phyloP scores from a whole-genome alignment of 2,888 invertebrate species.

The Ganaspis brasiliensis region DNA sequence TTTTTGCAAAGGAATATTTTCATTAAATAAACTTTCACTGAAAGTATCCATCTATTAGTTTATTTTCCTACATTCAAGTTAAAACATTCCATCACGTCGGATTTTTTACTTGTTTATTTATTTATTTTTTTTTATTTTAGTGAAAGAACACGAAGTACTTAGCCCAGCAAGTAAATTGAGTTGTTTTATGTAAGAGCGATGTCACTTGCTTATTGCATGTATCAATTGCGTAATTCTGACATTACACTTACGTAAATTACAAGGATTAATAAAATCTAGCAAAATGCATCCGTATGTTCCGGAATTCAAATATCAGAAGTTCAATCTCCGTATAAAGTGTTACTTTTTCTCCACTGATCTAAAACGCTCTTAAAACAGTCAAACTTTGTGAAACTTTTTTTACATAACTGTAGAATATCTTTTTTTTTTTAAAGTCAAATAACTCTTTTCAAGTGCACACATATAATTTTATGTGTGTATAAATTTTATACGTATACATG shows the following conservation, averaged over 20 bases:
- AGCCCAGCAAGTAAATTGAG: conserved; percentile 23
- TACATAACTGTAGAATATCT: not conserved
- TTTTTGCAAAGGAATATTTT: conserved; percentile 2
- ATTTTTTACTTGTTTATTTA: not conserved
- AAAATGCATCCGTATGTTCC: not conserved
- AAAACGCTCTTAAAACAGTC: too few species aligned
- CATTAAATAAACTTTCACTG: conserved; percentile 37
- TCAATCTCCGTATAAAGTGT: not conserved
- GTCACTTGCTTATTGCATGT: conserved; percentile 30
- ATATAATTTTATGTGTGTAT: too few species aligned
- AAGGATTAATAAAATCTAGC: conserved; percentile 10
- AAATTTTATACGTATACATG: too few species aligned
- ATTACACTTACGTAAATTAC: conserved; percentile 22
- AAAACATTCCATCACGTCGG: conserved; percentile 21
- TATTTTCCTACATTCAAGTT: conserved; percentile 20
- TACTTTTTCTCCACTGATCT: not conserved
- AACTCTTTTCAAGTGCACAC: too few species aligned
- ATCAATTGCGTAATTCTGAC: conserved; percentile 30
- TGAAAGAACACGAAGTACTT: conserved; percentile 29
- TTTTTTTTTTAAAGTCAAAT: too few species aligned
- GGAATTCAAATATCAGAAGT: conserved; percentile 1
- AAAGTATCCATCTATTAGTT: conserved; percentile 27
- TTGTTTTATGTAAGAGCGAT: conserved; percentile 28
- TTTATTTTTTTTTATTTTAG: not conserved
- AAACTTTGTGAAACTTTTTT: conserved; percentile 9